Conservation (phyloP, 2,113 vertebrate species). For the Micromys minutus region DNA sequence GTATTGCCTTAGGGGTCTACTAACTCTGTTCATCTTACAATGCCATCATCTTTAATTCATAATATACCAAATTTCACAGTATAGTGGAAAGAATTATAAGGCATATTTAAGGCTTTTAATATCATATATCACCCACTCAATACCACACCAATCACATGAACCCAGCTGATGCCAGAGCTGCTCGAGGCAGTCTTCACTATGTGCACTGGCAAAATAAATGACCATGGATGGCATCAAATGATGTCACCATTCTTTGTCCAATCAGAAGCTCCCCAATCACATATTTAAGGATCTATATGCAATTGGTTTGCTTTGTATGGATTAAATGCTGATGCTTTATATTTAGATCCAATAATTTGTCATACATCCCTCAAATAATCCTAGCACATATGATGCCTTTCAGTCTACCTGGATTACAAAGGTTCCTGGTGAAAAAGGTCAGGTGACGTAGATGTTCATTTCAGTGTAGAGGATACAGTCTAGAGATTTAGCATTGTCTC, state of each 20-base stretch:
- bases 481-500: too few species aligned
- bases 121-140: neutral
- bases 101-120: neutral
- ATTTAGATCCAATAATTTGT: constrained; percentile 21
- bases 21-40: neutral
- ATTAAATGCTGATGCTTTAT: neutral
- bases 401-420: neutral
- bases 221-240: neutral
- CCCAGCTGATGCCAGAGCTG: too few species aligned
- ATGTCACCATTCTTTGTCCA: neutral
- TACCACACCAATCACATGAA: neutral
- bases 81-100: neutral
- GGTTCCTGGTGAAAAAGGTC: neutral
- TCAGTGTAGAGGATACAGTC: too few species aligned
- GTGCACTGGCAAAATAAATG: neutral
- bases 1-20: neutral
- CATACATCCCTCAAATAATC: neutral
- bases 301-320: neutral
- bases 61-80: neutral
- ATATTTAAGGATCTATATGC: neutral
- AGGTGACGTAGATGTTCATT: neutral
- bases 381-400: neutral
- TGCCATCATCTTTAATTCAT: neutral
- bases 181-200: neutral
- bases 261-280: neutral